Conservation (phyloP, 2,797 vertebrate species). For the Xenentodon cancila region DNA sequence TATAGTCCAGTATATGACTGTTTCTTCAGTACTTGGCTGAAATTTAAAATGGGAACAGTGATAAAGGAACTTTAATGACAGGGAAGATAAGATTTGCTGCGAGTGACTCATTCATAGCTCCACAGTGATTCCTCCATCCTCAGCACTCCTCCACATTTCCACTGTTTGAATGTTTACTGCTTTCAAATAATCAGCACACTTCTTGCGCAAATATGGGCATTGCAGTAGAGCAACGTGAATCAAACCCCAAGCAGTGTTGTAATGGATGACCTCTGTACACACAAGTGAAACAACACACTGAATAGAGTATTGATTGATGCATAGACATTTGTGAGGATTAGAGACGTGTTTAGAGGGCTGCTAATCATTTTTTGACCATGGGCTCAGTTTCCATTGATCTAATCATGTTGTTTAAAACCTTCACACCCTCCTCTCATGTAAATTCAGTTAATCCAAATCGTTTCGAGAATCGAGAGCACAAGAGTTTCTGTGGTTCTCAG, state of each 20-base stretch:
- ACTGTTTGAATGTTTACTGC: slow-evolving; percentile 17
- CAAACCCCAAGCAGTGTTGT: slow-evolving; percentile 67
- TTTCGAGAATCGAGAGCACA: too few relatives aligned
- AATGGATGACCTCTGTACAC: slow-evolving; percentile 69
- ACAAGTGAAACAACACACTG: slow-evolving; percentile 24
- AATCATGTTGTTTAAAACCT: slow-evolving; percentile 39
- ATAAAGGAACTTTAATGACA: slow-evolving; percentile 83
- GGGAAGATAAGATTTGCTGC: slow-evolving; percentile 83
- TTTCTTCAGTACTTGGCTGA: slow-evolving; percentile 78
- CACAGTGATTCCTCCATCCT: slow-evolving; percentile 48
- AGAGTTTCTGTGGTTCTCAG: slow-evolving; percentile 24
- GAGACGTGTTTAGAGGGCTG: slow-evolving; percentile 3
- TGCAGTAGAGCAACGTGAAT: slow-evolving; percentile 58
- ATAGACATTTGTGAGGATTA: not conserved
- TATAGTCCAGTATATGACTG: slow-evolving; percentile 76
- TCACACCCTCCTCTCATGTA: not conserved
- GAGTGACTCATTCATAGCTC: slow-evolving; percentile 76
- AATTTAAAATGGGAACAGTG: slow-evolving; percentile 71
- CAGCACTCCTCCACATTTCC: not conserved
- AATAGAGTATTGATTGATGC: not conserved
- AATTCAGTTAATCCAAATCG: slow-evolving; percentile 17
- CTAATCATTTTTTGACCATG: slow-evolving; percentile 31
- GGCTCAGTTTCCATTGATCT: slow-evolving; percentile 36
- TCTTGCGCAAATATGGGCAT: slow-evolving; percentile 75
- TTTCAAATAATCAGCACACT: slow-evolving; percentile 72